phyloP scores from a whole-genome alignment of 92 coral and sea anemone species.

The Ricordea florida region DNA sequence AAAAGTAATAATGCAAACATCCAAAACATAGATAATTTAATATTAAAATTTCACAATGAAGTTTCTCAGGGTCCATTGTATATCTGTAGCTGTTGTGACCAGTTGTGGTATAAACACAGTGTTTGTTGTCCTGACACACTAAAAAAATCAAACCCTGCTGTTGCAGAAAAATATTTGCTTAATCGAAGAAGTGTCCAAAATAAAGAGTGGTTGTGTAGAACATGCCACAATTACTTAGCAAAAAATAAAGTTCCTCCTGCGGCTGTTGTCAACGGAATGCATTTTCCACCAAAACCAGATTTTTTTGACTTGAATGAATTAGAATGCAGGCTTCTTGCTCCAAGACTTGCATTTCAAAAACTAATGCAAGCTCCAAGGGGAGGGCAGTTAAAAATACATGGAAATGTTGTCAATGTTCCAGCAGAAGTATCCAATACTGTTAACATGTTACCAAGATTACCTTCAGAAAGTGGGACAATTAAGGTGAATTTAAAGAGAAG shows the following conservation, averaged over 20 bases:
- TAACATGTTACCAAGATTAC: neutral
- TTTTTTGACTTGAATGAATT: constrained; percentile 12
- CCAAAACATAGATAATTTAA: no score
- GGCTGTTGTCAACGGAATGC: constrained; percentile 20
- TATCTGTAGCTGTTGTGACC: no score
- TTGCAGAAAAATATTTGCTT: no score
- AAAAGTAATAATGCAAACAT: no score
- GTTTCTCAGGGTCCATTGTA: no score
- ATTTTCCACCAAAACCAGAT: constrained; percentile 10
- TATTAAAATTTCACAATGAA: no score
- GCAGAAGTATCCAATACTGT: constrained; percentile 3
- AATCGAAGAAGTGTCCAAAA: no score
- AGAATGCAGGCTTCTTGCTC: constrained; percentile 18
- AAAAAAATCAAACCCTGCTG: no score
- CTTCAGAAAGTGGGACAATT: no score
- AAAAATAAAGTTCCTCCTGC: neutral
- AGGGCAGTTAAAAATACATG: no score
- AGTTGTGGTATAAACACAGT: no score
- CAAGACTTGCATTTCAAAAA: constrained; percentile 41
- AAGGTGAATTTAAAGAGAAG: neutral
- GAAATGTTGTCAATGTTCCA: constrained; percentile 36
- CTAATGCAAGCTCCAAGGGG: neutral
- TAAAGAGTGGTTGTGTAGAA: constrained; percentile 22
- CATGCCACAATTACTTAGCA: constrained; percentile 22
- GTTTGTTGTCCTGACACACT: no score